These are phyloP conservation scores for Bufo bufo DNA, from an alignment of 2,113 vertebrate species.

Conservation along the genomic window DNA sequence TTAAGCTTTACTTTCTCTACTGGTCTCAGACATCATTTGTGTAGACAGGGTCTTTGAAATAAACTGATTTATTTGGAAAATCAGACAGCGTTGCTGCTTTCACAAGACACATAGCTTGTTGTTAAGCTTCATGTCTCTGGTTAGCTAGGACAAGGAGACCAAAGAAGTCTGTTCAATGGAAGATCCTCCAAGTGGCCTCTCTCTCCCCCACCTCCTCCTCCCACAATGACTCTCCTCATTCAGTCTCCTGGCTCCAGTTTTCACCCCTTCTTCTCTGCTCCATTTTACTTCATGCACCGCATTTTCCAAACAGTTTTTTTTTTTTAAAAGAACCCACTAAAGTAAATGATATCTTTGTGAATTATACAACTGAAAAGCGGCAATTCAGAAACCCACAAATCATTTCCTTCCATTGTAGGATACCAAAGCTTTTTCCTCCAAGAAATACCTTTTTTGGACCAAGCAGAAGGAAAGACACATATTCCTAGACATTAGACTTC, in stretches of 20 bases:
- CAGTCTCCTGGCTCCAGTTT: background rate
- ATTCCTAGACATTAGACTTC: too few relatives aligned
- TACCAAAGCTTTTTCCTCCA: background rate
- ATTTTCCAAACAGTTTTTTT: slow-evolving; percentile 1
- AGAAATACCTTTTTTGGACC: background rate
- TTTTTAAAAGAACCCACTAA: background rate
- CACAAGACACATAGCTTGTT: slow-evolving; percentile 40
- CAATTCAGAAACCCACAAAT: background rate
- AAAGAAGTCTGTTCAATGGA: slow-evolving; percentile 47
- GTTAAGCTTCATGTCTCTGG: slow-evolving; percentile 32
- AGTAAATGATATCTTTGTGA: background rate
- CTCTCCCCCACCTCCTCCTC: slow-evolving; percentile 43
- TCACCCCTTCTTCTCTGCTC: slow-evolving; percentile 20
- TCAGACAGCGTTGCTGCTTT: slow-evolving; percentile 4
- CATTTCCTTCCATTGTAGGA: background rate
- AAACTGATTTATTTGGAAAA: slow-evolving; percentile 11
- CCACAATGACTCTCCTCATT: slow-evolving; percentile 46
- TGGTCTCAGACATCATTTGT: background rate
- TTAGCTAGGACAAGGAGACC: slow-evolving; percentile 43
- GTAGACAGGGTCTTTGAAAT: background rate
- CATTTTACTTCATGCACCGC: background rate
- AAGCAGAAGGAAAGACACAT: too few relatives aligned
- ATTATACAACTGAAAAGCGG: background rate
- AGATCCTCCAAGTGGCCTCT: slow-evolving; percentile 48
- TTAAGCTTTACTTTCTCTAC: background rate